Percentiles rank a stretch among this genome's conserved stretches.
Evolutionary conservation across 2,113 vertebrate genomes (phyloP).

Genomic region (Alces alces): DNA sequence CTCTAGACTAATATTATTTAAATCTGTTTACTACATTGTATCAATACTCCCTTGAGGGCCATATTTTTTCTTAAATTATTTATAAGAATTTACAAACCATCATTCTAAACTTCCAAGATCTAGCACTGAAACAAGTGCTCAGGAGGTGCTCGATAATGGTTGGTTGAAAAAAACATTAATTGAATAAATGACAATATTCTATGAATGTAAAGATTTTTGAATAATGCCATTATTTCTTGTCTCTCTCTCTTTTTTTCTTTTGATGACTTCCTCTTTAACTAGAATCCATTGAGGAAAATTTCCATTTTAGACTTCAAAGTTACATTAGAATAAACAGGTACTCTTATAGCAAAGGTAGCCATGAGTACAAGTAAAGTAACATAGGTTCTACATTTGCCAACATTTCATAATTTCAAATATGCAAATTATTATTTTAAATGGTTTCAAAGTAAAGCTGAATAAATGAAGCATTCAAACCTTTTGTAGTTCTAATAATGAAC

Average conservation of each 20-base stretch:
- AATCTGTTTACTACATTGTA: not conserved
- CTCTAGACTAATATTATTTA: not conserved
- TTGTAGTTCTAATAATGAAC: not conserved
- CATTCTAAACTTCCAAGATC: not conserved
- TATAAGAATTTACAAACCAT: not conserved
- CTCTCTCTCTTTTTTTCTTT: not conserved
- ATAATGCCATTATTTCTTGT: not conserved
- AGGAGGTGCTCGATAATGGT: not conserved
- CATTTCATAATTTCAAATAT: not conserved
- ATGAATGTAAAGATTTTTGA: not conserved
- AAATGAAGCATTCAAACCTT: not conserved
- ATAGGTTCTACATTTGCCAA: not conserved
- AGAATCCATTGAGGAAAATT: not conserved
- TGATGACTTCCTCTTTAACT: not conserved
- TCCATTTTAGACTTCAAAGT: not conserved
- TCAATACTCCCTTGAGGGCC: not conserved
- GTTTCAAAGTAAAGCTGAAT: not conserved
- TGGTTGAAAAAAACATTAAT: not conserved
- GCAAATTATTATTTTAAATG: not conserved
- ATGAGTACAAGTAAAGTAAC: not conserved
- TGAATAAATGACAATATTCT: not conserved
- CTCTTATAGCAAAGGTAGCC: not conserved
- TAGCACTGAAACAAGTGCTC: not conserved
- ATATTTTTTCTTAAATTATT: not conserved
- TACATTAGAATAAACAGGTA: not conserved